phyloP scores from a whole-genome alignment of 2,113 vertebrate species.

The Psophia crepitans region DNA sequence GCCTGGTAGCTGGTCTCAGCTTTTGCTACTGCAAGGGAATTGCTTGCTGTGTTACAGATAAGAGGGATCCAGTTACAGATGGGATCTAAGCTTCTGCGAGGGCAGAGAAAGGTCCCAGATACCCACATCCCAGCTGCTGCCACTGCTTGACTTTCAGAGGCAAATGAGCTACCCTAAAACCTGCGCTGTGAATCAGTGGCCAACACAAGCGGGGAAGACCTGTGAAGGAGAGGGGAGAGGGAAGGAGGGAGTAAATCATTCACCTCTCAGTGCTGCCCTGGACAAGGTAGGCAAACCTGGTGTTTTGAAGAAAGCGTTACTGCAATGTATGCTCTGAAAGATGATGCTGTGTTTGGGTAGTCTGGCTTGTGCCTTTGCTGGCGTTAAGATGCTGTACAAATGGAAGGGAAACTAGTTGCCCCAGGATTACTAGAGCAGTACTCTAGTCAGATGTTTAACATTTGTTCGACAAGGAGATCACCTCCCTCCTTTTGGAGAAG shows the following conservation, averaged over 20 bases:
- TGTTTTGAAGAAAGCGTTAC: neutral
- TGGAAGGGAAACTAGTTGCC: neutral
- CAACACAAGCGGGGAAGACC: neutral
- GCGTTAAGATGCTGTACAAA: neutral
- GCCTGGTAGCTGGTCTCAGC: neutral
- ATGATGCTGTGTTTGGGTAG: accelerated
- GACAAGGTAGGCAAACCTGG: neutral
- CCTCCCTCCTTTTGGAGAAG: neutral
- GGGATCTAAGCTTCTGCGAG: neutral
- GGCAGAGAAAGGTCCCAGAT: neutral
- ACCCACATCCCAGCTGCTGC: neutral
- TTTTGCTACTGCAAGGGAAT: neutral
- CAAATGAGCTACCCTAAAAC: neutral
- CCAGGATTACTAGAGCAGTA: neutral
- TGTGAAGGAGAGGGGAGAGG: neutral
- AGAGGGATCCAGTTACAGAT: slow-evolving; percentile 22
- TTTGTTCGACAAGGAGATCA: neutral
- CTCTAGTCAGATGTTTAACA: neutral
- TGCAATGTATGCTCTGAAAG: neutral
- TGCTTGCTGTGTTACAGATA: slow-evolving; percentile 14
- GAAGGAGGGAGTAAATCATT: neutral
- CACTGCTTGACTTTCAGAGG: neutral
- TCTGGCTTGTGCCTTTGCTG: neutral
- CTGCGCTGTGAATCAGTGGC: neutral
- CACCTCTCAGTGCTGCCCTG: neutral